Evolutionary conservation across 2,113 vertebrate genomes (phyloP).

Genomic region (Enhydra lutris): DNA sequence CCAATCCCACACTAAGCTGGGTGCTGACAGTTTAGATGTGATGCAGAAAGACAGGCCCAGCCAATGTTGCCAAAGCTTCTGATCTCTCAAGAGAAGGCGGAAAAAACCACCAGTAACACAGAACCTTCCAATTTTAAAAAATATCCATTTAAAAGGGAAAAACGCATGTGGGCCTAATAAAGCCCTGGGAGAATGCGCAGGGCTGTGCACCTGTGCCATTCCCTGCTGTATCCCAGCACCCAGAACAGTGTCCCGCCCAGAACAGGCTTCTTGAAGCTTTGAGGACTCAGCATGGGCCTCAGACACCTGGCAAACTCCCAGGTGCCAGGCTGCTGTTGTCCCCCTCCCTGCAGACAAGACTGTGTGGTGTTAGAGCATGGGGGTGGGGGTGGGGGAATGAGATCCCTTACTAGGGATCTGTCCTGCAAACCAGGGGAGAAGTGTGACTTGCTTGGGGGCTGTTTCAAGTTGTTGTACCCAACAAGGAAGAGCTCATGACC

Average conservation of each 20-base stretch:
- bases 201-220: neutral
- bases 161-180: neutral
- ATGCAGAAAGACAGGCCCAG: neutral
- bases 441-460: neutral
- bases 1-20: neutral
- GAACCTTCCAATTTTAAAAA: constrained; percentile 36
- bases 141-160: neutral
- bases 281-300: neutral
- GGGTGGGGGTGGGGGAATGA: neutral
- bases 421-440: neutral
- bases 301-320: neutral
- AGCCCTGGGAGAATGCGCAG: neutral
- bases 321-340: no score
- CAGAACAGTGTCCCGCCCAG: neutral
- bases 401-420: neutral
- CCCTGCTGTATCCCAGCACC: neutral
- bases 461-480: fast-evolving
- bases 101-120: neutral
- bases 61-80: neutral
- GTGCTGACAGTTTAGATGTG: neutral
- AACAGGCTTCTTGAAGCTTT: fast-evolving
- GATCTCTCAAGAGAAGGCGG: neutral
- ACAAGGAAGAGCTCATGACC: neutral
- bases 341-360: neutral
- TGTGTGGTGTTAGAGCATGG: fast-evolving